Percentiles rank a stretch among this genome's conserved stretches.
phyloP scores from a whole-genome alignment of 2,797 vertebrate genomes.

The Pangasius macronema region DNA sequence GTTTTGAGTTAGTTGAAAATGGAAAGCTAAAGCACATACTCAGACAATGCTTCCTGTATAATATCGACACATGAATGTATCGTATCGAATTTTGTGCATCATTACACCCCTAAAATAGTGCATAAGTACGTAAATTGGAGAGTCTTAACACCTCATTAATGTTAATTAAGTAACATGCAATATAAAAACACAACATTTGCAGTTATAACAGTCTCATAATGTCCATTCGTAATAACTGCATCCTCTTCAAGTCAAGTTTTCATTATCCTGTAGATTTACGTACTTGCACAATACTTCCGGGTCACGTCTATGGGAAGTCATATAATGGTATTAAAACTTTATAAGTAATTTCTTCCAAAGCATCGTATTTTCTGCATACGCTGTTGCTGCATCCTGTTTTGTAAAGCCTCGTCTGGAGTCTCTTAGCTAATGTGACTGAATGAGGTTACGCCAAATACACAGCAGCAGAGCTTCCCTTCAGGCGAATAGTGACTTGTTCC shows the following conservation, averaged over 20 bases:
- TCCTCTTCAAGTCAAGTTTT: not conserved
- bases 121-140: not conserved
- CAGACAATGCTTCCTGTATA: not conserved
- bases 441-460: conserved; percentile 69
- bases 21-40: not conserved
- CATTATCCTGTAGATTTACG: not conserved
- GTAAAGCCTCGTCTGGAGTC: conserved; percentile 52
- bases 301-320: too few relatives aligned
- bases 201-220: not conserved
- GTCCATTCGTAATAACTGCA: not conserved
- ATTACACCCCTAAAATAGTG: not conserved
- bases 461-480: conserved; percentile 59
- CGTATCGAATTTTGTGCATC: not conserved
- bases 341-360: too few relatives aligned
- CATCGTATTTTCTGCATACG: conserved; percentile 14
- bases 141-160: not conserved
- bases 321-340: too few relatives aligned
- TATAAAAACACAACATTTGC: not conserved
- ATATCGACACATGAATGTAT: not conserved
- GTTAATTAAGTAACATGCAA: not conserved
- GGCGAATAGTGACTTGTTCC: conserved; percentile 63
- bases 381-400: conserved; percentile 1
- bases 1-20: not conserved
- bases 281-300: too few relatives aligned
- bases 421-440: conserved; percentile 73